Evolutionary conservation across 2,113 vertebrate genomes (phyloP), one percentile per base, ranked within the genome.

Genomic region (Australoheros scitulus): DNA sequence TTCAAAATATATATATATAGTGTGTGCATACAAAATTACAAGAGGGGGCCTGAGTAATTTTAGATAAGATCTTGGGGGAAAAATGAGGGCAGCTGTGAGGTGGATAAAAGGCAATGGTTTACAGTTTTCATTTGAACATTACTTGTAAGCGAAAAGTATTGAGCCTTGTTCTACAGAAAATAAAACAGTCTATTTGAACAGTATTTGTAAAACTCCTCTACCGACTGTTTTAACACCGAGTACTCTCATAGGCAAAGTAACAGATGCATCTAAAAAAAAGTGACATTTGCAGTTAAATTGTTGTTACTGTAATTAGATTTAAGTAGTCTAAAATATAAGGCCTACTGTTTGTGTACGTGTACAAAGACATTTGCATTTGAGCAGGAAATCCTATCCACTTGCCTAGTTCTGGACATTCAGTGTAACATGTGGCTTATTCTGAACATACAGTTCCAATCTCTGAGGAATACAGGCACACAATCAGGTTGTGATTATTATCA

Each of bases 401-500:
- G 22, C 80, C 52, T 65, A 22, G 60, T 61, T 83, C 56, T 72
- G 57, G 36, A 57, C 17, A 34, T 57, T 74, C 43, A 6, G 7
- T 65, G 60, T 52, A 83, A 89, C 85, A 72, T 84, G 68, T 84
- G 79, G 80, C 34, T 63, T 84, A 86, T 61, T 81, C 64, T 80
- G 60, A 81, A 81, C 36, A 75, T 26, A n/a, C 34, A 86, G 38
- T 59, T 61, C 43, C 32, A 70, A 81, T 79, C 65, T 76, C 61
- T 43, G 63, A 13, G 22, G 83, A 78, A 83, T 6, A 80, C 56
- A 77, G 61, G 72, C 79, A 80, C 43, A 88, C n/a, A 90, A 79
- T 89, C 85, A 86, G 75, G 32, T 76, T 74, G 72, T 81, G 89
- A 94, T 88, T 89, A 82, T 91, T 90, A 91, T 93, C 89, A 79